Percentiles rank a stretch among this genome's conserved stretches.
Conservation (phyloP, 2,797 vertebrate species). For the Rhadinocentrus ornatus region DNA sequence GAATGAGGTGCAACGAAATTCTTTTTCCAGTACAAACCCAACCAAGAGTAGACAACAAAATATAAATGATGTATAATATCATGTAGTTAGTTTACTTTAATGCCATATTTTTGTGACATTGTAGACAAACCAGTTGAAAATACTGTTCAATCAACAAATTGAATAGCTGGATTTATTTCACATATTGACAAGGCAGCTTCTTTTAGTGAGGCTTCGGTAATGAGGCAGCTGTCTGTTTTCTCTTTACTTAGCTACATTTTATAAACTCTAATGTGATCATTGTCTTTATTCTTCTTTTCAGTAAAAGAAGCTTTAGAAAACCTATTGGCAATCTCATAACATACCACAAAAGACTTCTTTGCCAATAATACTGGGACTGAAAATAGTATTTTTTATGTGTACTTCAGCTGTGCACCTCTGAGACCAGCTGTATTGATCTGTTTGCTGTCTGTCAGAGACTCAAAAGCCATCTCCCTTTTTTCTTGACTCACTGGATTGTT, state of each 20-base stretch:
- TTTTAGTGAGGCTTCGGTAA: background rate
- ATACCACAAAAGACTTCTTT: conserved; percentile 28
- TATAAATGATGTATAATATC: no score
- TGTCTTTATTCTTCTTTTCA: conserved; percentile 10
- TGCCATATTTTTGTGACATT: background rate
- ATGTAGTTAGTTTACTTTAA: background rate
- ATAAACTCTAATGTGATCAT: background rate
- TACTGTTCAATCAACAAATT: background rate
- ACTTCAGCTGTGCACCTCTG: conserved; percentile 29
- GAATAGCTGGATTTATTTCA: background rate
- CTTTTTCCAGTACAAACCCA: no score
- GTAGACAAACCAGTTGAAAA: background rate
- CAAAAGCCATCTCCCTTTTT: conserved; percentile 24
- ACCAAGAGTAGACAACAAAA: no score
- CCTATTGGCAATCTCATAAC: conserved; percentile 10
- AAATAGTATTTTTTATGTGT: conserved; percentile 46
- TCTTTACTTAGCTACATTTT: background rate
- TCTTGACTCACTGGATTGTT: conserved; percentile 35
- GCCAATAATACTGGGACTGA: conserved; percentile 10
- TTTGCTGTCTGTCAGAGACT: conserved; percentile 42
- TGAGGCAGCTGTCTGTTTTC: background rate
- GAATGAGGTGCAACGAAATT: no score
- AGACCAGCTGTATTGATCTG: conserved; percentile 55
- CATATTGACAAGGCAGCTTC: background rate
- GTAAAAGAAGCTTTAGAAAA: conserved; percentile 23